Base-by-base conservation (phyloP, 2,797 vertebrate genomes). In the Rhincodon typus region DNA sequence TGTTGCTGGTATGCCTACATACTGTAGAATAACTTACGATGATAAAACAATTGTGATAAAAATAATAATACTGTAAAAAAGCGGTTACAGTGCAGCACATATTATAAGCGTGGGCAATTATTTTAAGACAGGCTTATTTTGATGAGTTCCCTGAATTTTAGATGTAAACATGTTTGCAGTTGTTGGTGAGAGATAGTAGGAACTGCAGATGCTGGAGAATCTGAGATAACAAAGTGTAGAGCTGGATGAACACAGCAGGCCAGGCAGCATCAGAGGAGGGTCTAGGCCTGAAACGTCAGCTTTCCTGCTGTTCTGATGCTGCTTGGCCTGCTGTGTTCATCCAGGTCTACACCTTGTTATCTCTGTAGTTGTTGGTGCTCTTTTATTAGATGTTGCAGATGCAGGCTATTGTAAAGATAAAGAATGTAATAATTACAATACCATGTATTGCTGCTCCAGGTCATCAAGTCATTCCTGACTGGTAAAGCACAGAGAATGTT, bases 121-220 rank as follows among this genome's bases (percentile, higher is more conserved):
- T 21, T 57, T 50, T 30, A 57, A 88, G 25, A 4, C 50, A 91
- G 15, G n/a, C 62, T 91, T 66, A 34, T 66, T 91, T n/a, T 62
- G 79, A 91, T 66, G 27, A n/a, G n/a, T 19, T 91, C 27, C 19
- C 30, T 91, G 53, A 91, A 90, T 90, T 91, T 91, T 66, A 91
- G 62, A 91, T 91, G 34, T 62, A 30, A 62, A 62, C 53, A 62
- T 34, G 34, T 46, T 91, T 5, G 30, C 19, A 46, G 42, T 46
- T 46, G 42, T 46, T 46, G 42, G 42, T 46, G 42, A 46, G 42
- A 46, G 42, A 46, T 46, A 46, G 42, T 46, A 46, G 42, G 42
- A 46, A 46, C 42, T 46, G 42, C 42, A 46, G 42, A 46, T 46
- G 42, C 42, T 46, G 42, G 42, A 46, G 42, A 46, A 46, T 46